Evolutionary conservation across 2,113 vertebrate species (phyloP), one percentile per base, ranked within the genome.

Genomic region (Clarias macrocephalus): DNA sequence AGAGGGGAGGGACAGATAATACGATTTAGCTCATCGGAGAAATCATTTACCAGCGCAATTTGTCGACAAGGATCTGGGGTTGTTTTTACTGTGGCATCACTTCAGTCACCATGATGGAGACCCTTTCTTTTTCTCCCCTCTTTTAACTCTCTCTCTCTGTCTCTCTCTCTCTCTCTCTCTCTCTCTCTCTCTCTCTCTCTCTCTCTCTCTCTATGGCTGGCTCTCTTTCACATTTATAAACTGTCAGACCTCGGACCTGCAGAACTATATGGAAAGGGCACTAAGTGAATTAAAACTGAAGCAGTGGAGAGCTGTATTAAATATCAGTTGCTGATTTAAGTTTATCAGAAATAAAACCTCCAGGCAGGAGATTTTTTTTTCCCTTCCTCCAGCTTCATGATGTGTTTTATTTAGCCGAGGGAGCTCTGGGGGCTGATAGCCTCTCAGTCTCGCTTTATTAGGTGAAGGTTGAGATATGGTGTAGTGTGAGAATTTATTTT

Each of bases 61-160:
- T 95, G 92, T 94, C 87, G 92, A 95, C 93, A 95, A 94, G 93
- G 91, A 95, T 94, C 93, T 92, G 92, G 92, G 93, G 92, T 92
- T 93, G 92, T 93, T 92, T 90, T 94, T 92, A 92, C 91, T 92
- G 92, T 93, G 92, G 93, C 92, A 92, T 91, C 86, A 88, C 92
- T 92, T 93, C 92, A 92, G 91, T 93, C 92, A 93, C 91, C 89
- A 89, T 94, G 92, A 94, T 94, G 91, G 92, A 94, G 92, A 88
- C 91, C 90, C 89, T 90, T 87, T 86, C 89, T 90, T 87, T 80
- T 87, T 86, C 62, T 90, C 80, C 70, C 37, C n/a, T 66, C 59
- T 59, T 85, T 75, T 81, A 86, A 89, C 88, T 82, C 90, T 88
- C 88, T 52, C 76, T 84, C 75, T 63, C 83, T 83, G 86, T 56